Evolutionary conservation across 2,797 vertebrate genomes (phyloP).

Genomic region (Synanceia verrucosa): DNA sequence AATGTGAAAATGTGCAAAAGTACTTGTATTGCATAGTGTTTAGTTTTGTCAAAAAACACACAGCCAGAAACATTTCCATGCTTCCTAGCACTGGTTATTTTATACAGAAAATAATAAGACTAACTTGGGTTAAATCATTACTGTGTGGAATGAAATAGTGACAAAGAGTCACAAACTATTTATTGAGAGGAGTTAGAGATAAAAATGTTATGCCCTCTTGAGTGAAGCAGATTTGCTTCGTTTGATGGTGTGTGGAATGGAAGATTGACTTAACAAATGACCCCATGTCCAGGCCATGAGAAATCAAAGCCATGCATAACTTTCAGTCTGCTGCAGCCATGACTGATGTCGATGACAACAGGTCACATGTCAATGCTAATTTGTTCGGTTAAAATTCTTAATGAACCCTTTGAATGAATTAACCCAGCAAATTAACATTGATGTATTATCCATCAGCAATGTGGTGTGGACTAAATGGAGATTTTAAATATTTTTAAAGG

Average conservation of each 20-base stretch:
- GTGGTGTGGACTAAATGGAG: slow-evolving; percentile 13
- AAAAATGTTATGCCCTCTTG: background rate
- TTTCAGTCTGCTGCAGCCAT: slow-evolving; percentile 39
- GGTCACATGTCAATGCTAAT: slow-evolving; percentile 53
- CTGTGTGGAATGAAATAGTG: background rate
- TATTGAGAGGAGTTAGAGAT: slow-evolving; percentile 1
- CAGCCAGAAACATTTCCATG: background rate
- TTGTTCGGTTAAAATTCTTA: slow-evolving; percentile 58
- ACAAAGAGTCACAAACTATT: background rate
- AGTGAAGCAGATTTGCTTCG: slow-evolving; percentile 14
- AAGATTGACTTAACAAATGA: slow-evolving; percentile 35
- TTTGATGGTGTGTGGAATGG: slow-evolving; percentile 17
- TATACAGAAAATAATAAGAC: background rate
- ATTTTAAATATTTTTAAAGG: slow-evolving; percentile 10
- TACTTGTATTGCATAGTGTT: background rate
- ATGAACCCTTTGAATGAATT: slow-evolving; percentile 59
- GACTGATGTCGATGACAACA: slow-evolving; percentile 56
- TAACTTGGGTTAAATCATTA: background rate
- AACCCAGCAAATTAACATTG: slow-evolving; percentile 55
- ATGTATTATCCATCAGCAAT: slow-evolving; percentile 56
- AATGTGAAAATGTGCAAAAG: background rate
- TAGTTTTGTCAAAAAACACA: background rate
- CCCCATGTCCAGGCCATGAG: slow-evolving; percentile 50
- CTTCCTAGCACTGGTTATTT: background rate
- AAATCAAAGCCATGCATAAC: slow-evolving; percentile 58